Evolutionary conservation across 2,797 vertebrate species (phyloP).

Genomic region (Iguana delicatissima): DNA sequence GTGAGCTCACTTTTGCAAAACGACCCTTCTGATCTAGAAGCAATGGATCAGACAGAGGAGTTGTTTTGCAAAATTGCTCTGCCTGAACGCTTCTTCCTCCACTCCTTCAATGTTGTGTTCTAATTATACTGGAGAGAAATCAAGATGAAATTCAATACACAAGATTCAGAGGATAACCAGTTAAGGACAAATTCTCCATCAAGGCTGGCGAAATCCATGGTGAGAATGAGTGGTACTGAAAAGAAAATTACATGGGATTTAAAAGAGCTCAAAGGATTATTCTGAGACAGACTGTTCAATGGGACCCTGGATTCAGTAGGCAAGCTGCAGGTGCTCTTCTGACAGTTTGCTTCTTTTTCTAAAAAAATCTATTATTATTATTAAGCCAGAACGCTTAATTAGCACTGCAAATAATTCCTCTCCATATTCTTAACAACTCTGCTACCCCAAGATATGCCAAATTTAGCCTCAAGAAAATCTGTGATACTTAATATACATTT

Average conservation of each 20-base stretch:
- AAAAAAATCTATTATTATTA: neutral
- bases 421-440: neutral
- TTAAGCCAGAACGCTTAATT: neutral
- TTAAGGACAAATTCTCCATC: neutral
- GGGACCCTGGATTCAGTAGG: slow-evolving; percentile 35
- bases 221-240: slow-evolving; percentile 1
- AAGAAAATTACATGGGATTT: slow-evolving; percentile 50
- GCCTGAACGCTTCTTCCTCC: neutral
- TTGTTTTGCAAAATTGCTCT: neutral
- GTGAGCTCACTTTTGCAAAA: slow-evolving; percentile 8
- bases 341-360: neutral
- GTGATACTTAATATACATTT: neutral
- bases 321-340: slow-evolving; percentile 29
- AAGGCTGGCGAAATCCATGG: slow-evolving; percentile 29
- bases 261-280: slow-evolving; percentile 45
- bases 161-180: neutral
- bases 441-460: neutral
- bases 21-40: slow-evolving; percentile 20
- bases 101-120: slow-evolving; percentile 16
- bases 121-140: slow-evolving; percentile 31
- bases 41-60: too few species aligned
- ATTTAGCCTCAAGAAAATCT: neutral
- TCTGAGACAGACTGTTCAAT: neutral
- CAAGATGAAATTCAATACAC: slow-evolving; percentile 16
- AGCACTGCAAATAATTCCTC: neutral